These are phyloP conservation scores for Cichladusa arquata DNA, from an alignment of 2,113 vertebrate genomes.

Conservation along the genomic window DNA sequence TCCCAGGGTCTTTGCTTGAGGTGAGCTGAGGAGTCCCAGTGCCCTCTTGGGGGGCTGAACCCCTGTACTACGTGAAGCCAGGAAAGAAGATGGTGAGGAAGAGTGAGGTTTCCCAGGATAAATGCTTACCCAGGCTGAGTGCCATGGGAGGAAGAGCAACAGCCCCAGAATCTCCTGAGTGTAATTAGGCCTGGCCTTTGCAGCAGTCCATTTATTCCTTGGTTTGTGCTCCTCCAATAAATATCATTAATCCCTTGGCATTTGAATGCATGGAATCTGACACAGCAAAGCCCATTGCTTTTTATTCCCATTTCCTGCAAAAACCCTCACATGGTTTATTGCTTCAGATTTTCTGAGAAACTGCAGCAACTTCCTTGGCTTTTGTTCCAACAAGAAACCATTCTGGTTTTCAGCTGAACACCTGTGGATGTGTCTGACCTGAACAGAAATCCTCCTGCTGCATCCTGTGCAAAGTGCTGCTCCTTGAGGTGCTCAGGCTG, in stretches of 20 bases:
- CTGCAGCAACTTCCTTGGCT: neutral
- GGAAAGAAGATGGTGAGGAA: neutral
- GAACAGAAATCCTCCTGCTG: neutral
- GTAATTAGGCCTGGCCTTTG: neutral
- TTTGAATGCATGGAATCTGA: neutral
- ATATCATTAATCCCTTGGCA: neutral
- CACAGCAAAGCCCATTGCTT: neutral
- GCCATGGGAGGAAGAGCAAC: neutral
- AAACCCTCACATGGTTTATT: neutral
- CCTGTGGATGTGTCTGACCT: neutral
- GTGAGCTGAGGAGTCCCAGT: neutral
- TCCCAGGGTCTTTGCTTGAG: accelerated
- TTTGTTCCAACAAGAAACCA: neutral
- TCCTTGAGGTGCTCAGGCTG: neutral
- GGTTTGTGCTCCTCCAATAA: neutral
- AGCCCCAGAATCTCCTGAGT: neutral
- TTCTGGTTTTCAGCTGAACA: neutral
- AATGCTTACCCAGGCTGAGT: neutral
- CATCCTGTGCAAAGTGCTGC: neutral
- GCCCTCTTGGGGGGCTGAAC: neutral
- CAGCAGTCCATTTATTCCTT: neutral
- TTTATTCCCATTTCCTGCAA: neutral
- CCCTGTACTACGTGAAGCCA: neutral
- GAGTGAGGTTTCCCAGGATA: neutral
- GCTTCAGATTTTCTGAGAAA: neutral